Conservation (phyloP, 2,113 vertebrate species). For the Ophthalmolycus amberensis region DNA sequence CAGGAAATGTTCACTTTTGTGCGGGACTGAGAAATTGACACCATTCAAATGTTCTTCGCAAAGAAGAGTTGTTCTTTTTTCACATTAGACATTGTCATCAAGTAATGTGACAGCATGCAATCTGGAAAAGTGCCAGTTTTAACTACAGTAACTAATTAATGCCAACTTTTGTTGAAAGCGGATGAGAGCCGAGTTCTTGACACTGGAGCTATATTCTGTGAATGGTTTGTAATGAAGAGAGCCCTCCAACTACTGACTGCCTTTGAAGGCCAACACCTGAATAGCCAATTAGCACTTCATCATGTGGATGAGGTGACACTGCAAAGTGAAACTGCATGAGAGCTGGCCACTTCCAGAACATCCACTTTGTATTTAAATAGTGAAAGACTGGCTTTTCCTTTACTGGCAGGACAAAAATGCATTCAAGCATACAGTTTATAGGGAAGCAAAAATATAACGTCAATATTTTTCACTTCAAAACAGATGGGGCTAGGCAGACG, state of each 20-base stretch:
- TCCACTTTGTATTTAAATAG: constrained; percentile 15
- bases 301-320: constrained; percentile 41
- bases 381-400: not conserved
- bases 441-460: not conserved
- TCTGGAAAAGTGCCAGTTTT: constrained; percentile 59
- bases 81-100: constrained; percentile 47
- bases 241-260: constrained; percentile 61
- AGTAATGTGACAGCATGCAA: constrained; percentile 38
- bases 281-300: constrained; percentile 63
- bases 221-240: constrained; percentile 73
- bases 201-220: constrained; percentile 54
- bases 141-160: constrained; percentile 67
- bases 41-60: constrained; percentile 23
- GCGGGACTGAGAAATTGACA: constrained; percentile 10
- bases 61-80: constrained; percentile 22
- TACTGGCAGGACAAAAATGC: not conserved
- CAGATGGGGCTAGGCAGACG: constrained; percentile 18
- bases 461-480: not conserved
- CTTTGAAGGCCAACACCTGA: constrained; percentile 62
- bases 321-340: constrained; percentile 31
- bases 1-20: not conserved
- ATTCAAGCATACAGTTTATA: not conserved
- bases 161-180: constrained; percentile 48
- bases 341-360: constrained; percentile 15
- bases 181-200: constrained; percentile 56